These are phyloP conservation scores for Ethmia dodecea DNA, from an alignment of 2,888 invertebrate species.

Conservation along the genomic window DNA sequence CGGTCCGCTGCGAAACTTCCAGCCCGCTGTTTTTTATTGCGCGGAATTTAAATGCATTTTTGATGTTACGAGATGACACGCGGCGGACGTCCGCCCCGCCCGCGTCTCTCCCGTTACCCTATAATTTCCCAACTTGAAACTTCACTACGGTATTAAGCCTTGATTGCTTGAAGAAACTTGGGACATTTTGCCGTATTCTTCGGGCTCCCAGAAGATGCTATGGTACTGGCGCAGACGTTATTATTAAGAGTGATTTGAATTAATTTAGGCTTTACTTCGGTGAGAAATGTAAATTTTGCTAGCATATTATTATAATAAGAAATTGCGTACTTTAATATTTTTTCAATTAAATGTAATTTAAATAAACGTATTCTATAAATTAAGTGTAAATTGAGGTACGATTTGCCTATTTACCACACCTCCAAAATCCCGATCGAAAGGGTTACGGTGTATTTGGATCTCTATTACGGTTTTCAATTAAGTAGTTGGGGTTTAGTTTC, in stretches of 20 bases:
- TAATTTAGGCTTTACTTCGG: slow-evolving; percentile 52
- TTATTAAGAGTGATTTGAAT: slow-evolving; percentile 67
- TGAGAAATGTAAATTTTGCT: too few species aligned
- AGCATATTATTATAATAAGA: not conserved
- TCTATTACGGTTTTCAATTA: slow-evolving; percentile 72
- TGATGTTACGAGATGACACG: slow-evolving; percentile 78
- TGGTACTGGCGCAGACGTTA: slow-evolving; percentile 66
- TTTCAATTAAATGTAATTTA: too few species aligned
- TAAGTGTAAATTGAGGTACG: not conserved
- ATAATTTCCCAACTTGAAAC: slow-evolving; percentile 77
- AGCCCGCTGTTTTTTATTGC: slow-evolving; percentile 75
- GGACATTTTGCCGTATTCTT: slow-evolving; percentile 76
- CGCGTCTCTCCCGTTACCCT: slow-evolving; percentile 51
- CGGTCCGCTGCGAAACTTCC: slow-evolving; percentile 69
- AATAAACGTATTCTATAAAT: too few species aligned
- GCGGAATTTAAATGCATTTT: slow-evolving; percentile 79
- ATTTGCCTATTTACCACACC: slow-evolving; percentile 38
- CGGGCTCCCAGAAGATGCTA: slow-evolving; percentile 70
- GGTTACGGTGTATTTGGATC: slow-evolving; percentile 65
- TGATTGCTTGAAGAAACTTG: slow-evolving; percentile 77
- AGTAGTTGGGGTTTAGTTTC: slow-evolving; percentile 67
- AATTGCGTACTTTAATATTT: not conserved
- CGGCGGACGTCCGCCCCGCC: slow-evolving; percentile 68
- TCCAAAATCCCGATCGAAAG: slow-evolving; percentile 58
- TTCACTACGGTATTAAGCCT: slow-evolving; percentile 77